A percentile compares a stretch with the other conserved stretches of the same genome.
phyloP scores from a whole-genome alignment of 2,888 invertebrate genomes.

The Parnassius glacialis region DNA sequence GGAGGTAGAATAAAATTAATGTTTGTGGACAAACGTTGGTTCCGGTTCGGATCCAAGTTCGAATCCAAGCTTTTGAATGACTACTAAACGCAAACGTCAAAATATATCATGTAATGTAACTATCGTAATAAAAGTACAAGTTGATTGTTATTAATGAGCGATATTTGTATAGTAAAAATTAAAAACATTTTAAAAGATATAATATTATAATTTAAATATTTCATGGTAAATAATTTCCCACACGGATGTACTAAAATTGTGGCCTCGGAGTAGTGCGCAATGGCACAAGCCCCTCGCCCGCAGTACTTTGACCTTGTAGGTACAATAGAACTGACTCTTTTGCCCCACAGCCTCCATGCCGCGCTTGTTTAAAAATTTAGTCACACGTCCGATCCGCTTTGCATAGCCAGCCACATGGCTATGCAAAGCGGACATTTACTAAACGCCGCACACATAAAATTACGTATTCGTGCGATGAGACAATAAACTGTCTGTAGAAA shows the following conservation, averaged over 20 bases:
- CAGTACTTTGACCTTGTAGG: slow-evolving; percentile 68
- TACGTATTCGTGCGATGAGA: slow-evolving; percentile 14
- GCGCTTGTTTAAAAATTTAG: slow-evolving; percentile 37
- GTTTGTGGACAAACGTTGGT: no score
- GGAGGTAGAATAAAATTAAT: no score
- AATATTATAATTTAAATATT: slow-evolving; percentile 18
- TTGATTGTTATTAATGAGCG: no score
- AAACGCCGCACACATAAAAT: slow-evolving; percentile 12
- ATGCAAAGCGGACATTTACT: no score
- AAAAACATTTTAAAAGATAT: slow-evolving; percentile 1
- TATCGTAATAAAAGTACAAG: no score
- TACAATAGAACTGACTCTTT: slow-evolving; percentile 55
- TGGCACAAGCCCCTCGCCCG: slow-evolving; percentile 46
- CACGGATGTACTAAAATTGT: slow-evolving; percentile 46
- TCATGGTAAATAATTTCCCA: slow-evolving; percentile 41
- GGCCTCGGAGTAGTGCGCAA: slow-evolving; percentile 51
- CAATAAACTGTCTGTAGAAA: slow-evolving; percentile 20
- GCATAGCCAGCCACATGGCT: slow-evolving; percentile 34
- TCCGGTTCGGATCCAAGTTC: no score
- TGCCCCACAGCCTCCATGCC: slow-evolving; percentile 41
- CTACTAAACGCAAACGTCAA: no score
- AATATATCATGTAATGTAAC: no score
- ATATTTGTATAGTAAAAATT: no score
- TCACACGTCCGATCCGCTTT: slow-evolving; percentile 33
- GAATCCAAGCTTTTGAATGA: no score